Evolutionary conservation across 2,797 vertebrate genomes (phyloP).

Genomic region (Coranthus polyacanthus): DNA sequence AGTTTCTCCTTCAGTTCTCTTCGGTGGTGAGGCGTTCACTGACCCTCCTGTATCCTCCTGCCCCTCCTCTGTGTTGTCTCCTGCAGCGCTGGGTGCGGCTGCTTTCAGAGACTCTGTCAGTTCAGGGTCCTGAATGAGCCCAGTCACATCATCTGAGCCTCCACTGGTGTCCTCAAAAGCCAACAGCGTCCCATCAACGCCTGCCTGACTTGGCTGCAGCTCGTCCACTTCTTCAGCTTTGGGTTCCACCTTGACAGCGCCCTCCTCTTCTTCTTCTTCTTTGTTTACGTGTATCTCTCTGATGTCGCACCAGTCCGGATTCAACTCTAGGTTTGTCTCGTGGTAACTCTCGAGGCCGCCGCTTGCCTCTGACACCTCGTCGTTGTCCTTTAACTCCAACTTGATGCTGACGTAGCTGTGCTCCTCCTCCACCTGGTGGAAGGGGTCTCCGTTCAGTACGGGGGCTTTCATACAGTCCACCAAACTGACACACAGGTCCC

Average conservation of each 20-base stretch:
- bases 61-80: not conserved
- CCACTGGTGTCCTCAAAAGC: not conserved
- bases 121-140: not conserved
- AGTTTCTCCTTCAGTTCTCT: not conserved
- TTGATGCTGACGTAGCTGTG: not conserved
- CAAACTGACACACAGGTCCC: constrained; percentile 1
- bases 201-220: not conserved
- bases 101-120: not conserved
- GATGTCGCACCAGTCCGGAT: not conserved
- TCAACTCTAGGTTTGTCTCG: not conserved
- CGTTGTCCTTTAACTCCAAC: not conserved
- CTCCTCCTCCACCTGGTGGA: not conserved
- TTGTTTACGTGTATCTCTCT: not conserved
- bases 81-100: rapidly evolving
- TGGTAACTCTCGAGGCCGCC: too few species aligned
- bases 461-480: constrained; percentile 15
- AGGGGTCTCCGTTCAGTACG: rapidly evolving
- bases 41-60: not conserved
- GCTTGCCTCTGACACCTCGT: too few species aligned
- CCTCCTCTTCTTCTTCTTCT: not conserved
- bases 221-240: not conserved
- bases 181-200: not conserved
- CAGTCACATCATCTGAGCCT: rapidly evolving
- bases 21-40: rapidly evolving
- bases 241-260: not conserved